A percentile compares a stretch with the other conserved stretches of the same genome.
Conservation (phyloP, 2,113 vertebrate species). For the Phylloscopus trochilus region DNA sequence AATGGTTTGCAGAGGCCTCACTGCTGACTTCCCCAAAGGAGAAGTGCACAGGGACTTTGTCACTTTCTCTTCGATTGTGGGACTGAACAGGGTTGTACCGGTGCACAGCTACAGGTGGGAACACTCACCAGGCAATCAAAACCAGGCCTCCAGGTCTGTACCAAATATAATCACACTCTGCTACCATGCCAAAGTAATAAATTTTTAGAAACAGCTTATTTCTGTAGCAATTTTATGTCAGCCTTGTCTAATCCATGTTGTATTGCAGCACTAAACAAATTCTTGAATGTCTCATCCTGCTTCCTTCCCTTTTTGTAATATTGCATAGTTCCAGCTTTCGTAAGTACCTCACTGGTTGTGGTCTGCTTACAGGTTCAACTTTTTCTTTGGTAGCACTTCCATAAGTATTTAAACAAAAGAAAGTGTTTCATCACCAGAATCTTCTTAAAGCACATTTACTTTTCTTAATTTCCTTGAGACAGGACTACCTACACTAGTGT, state of each 20-base stretch:
- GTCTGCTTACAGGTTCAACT: not conserved
- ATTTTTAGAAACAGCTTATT: not conserved
- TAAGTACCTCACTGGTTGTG: not conserved
- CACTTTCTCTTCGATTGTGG: accelerated
- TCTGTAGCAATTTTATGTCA: not conserved
- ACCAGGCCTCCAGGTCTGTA: not conserved
- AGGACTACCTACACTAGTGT: not conserved
- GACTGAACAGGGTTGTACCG: not conserved
- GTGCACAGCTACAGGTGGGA: not conserved
- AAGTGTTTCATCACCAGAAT: not conserved
- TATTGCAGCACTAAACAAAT: not conserved
- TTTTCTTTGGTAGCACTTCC: not conserved
- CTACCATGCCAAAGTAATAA: not conserved
- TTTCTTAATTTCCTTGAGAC: not conserved
- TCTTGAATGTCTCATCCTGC: not conserved
- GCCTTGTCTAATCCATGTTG: not conserved
- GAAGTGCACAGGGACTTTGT: accelerated
- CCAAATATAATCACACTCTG: not conserved
- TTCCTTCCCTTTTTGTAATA: not conserved
- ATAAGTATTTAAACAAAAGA: not conserved
- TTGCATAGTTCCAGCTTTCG: not conserved
- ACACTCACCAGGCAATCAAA: not conserved
- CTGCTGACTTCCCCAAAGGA: not conserved
- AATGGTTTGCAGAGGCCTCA: not conserved
- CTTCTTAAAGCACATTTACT: not conserved